Evolutionary conservation across 2,113 vertebrate species (phyloP), one percentile per base, ranked within the genome.

Genomic region (Pholis gunnellus): DNA sequence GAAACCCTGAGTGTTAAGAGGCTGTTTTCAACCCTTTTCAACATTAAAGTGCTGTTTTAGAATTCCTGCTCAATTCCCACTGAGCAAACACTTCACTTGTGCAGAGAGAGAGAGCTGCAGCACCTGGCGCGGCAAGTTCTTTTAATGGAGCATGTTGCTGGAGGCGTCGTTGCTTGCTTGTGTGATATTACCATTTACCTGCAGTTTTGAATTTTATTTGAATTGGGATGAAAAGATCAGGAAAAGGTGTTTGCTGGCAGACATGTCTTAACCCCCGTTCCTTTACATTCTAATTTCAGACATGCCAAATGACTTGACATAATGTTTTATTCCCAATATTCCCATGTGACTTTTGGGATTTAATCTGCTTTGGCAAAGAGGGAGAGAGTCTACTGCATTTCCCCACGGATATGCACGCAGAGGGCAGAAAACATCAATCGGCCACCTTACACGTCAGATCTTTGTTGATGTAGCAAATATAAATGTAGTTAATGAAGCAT

Each of bases 161-260:
- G 89, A 95, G 95, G 95, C 94, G 34, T 71, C 69, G 70, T 89
- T 88, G 85, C 88, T 79, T 81, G 87, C 88, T 89, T 89, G 89
- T 94, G 93, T 95, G 94, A 95, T 95, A 92, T 93, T 89, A 90
- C 82, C 91, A 88, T 93, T 95, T 94, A 94, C 91, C 83, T 90
- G 88, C 91, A 91, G 88, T 92, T 94, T 93, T 82, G 89, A 91
- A 90, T 95, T 94, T 92, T 93, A 93, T 94, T 95, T 94, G 92
- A 95, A 92, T 94, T 92, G 84, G 89, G 90, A 95, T 95, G 89
- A 94, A 94, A 95, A 85, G 93, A 93, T 90, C 71, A 88, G 75
- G 85, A 75, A 79, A 88, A 82, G 75, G 80, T 89, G 80, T 86
- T 82, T 36, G 60, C 86, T 89, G 46, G 74, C 84, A 93, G 90